Percentiles rank a stretch among this genome's conserved stretches.
Conservation (phyloP, 2,888 invertebrate genomes). For the Agrotis puta region DNA sequence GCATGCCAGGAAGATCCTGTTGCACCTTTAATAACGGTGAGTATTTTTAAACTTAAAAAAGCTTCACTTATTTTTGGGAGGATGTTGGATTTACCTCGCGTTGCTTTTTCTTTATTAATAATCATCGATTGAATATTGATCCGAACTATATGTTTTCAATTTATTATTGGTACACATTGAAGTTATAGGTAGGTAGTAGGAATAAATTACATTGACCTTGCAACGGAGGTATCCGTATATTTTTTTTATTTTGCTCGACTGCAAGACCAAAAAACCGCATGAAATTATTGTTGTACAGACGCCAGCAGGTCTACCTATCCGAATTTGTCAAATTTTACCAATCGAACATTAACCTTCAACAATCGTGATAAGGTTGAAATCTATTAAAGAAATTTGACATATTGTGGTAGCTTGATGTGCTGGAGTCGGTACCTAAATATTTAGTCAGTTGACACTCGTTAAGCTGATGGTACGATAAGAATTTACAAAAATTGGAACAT, state of each 20-base stretch:
- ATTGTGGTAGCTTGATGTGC: no score
- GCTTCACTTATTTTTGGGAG: conserved; percentile 46
- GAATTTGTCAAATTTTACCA: no score
- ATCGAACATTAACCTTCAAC: no score
- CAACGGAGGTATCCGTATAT: no score
- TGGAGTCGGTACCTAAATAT: conserved; percentile 1
- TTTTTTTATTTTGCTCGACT: neutral
- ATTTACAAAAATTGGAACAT: neutral
- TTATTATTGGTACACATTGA: neutral
- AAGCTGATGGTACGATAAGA: neutral
- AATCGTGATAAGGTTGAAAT: no score
- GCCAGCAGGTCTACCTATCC: no score
- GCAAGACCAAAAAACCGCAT: neutral
- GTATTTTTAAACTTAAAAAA: conserved; percentile 75
- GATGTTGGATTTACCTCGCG: conserved; percentile 18
- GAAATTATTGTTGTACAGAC: neutral
- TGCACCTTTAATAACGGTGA: conserved; percentile 87
- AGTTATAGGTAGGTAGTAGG: neutral
- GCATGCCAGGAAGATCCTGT: conserved; percentile 85
- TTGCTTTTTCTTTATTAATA: conserved; percentile 8
- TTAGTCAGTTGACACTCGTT: neutral
- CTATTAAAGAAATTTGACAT: no score
- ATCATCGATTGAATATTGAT: neutral
- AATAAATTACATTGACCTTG: neutral
- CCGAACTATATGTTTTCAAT: conserved; percentile 19